phyloP scores from a whole-genome alignment of 2,888 invertebrate genomes.

The Altica lythri region DNA sequence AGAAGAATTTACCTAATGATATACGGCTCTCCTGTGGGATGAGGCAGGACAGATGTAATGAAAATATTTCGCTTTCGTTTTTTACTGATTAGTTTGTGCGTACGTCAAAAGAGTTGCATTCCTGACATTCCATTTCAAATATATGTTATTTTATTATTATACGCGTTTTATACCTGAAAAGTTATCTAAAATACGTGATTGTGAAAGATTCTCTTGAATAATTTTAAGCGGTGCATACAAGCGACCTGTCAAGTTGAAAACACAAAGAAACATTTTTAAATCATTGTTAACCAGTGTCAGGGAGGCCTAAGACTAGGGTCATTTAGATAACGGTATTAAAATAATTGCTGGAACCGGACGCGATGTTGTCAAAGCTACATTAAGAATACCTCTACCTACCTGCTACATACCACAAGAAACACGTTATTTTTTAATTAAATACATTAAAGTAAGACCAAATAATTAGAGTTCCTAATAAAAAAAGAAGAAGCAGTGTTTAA shows the following conservation, averaged over 20 bases:
- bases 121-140: slow-evolving; percentile 7
- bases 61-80: slow-evolving; percentile 25
- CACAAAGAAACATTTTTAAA: slow-evolving; percentile 37
- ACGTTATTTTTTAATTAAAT: too few relatives aligned
- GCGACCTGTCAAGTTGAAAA: too few relatives aligned
- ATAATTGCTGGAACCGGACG: slow-evolving; percentile 35
- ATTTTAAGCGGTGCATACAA: too few relatives aligned
- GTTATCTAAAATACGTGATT: too few relatives aligned
- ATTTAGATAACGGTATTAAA: slow-evolving; percentile 42
- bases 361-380: not conserved
- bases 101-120: too few relatives aligned
- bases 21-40: slow-evolving; percentile 23
- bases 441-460: too few relatives aligned
- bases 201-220: too few relatives aligned
- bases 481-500: too few relatives aligned
- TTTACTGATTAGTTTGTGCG: slow-evolving; percentile 19
- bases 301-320: slow-evolving; percentile 36
- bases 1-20: slow-evolving; percentile 29
- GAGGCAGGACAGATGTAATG: slow-evolving; percentile 28
- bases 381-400: not conserved
- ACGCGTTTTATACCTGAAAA: too few relatives aligned
- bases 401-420: too few relatives aligned
- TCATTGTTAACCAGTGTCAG: slow-evolving; percentile 38
- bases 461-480: too few relatives aligned
- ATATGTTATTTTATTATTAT: too few relatives aligned